Base-by-base conservation (phyloP, 2,113 vertebrate genomes). In the Pycnonotus jocosus region DNA sequence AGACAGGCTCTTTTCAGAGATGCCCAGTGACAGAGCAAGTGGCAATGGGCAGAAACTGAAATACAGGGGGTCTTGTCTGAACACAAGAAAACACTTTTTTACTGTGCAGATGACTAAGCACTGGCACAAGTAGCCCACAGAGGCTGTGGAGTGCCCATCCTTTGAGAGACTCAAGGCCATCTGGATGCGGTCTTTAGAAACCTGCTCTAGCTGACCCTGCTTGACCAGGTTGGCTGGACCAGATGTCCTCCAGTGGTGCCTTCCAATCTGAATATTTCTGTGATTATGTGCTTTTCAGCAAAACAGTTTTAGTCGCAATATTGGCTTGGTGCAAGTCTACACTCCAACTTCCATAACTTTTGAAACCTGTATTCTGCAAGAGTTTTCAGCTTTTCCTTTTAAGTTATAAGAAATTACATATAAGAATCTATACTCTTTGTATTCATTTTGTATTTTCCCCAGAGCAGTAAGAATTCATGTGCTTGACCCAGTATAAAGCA, bases 261-360 rank as follows among this genome's bases (percentile, higher is more conserved):
- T 79, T 94, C 65, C 60, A 88, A 35, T 15, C 33, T 24, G 38
- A 91, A 66, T 31, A 12, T 37, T 74, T 53, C 51, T 92, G 31
- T 51, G n/a, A 69, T 77, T 72, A 66, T 76, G 20, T 83, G 77
- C n/a, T 96, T 92, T 92, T 71, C 76, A 73, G 58, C 83, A 95
- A 66, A 51, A 84, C 2, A 35, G 30, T 62, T 92, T 86, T 62
- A 66, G 48, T 87, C 44, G 79, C 35, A 73, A 6, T 62, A 70
- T 13, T 12, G 6, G 5, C 54, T 82, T 64, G n/a, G 12, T 48
- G 40, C 30, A 64, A 94, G 12, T 47, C 37, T 20, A 56, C 28
- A 40, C 10, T 79, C 18, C 27, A 79, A 62, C 24, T 80, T 76
- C 13, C 22, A 18, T 38, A 0, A 15, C 17, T 47, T 64, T 92